Evolutionary conservation across 2,113 vertebrate genomes (phyloP).

Genomic region (Xiphophorus maculatus): DNA sequence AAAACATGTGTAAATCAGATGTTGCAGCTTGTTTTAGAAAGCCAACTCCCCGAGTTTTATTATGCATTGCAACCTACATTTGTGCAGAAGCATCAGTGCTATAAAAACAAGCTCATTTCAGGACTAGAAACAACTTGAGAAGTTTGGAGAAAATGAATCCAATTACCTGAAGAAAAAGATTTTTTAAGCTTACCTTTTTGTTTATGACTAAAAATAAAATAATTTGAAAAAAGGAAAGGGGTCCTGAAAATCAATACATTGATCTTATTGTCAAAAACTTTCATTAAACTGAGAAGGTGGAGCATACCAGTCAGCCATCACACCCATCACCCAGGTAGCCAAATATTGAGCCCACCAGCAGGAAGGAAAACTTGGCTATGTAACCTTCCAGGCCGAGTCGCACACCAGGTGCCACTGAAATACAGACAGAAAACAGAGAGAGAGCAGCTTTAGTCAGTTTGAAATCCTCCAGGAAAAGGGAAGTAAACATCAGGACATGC

Average conservation of each 20-base stretch:
- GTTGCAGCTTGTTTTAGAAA: neutral
- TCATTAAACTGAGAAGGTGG: neutral
- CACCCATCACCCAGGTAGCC: conserved; percentile 97
- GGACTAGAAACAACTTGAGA: neutral
- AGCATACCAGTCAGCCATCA: conserved; percentile 96
- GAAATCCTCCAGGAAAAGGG: conserved; percentile 15
- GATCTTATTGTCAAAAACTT: no score
- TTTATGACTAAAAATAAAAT: neutral
- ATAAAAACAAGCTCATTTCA: neutral
- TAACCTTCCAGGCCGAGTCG: conserved; percentile 96
- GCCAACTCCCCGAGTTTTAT: neutral
- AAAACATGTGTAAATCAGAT: neutral
- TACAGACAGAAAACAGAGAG: conserved; percentile 24
- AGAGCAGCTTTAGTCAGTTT: conserved; percentile 14
- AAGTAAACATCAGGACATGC: conserved; percentile 22
- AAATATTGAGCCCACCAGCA: conserved; percentile 96
- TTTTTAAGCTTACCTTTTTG: no score
- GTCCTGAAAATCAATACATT: no score
- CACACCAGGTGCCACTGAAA: conserved; percentile 97
- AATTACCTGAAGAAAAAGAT: neutral
- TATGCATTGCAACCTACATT: neutral
- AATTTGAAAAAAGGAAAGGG: no score
- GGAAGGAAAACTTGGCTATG: conserved; percentile 96
- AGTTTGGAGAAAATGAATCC: neutral
- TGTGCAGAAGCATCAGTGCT: neutral